Percentiles rank a stretch among this genome's conserved stretches.
These are phyloP conservation scores for Heterotis niloticus DNA, from an alignment of 2,113 vertebrate genomes.

Conservation along the genomic window DNA sequence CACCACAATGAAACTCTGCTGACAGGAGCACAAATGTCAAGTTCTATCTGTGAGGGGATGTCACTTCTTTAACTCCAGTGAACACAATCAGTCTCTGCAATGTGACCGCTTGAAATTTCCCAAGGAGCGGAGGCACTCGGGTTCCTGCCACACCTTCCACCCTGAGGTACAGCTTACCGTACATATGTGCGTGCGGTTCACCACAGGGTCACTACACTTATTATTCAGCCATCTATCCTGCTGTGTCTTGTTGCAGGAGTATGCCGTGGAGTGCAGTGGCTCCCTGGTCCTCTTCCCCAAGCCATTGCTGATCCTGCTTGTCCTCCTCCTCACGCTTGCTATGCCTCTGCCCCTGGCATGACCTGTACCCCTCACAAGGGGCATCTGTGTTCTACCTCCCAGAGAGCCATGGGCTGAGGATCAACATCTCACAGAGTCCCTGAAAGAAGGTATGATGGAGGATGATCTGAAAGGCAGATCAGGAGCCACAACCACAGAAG, in stretches of 20 bases:
- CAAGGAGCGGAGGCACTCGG: constrained; percentile 93
- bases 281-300: constrained; percentile 45
- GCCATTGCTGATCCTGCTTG: constrained; percentile 45
- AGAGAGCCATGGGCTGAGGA: no score
- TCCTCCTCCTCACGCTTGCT: constrained; percentile 44
- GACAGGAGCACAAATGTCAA: no score
- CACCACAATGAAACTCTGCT: no score
- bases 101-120: constrained; percentile 94
- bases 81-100: constrained; percentile 97
- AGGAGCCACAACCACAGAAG: no score
- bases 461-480: no score
- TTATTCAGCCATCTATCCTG: no score
- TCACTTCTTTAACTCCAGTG: constrained; percentile 76
- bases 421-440: no score
- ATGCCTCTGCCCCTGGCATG: constrained; percentile 45
- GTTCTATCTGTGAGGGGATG: no score
- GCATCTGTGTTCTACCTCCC: no score
- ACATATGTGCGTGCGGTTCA: neutral
- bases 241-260: constrained; percentile 53
- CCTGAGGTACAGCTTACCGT: constrained; percentile 48
- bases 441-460: no score
- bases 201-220: no score
- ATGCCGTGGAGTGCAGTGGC: constrained; percentile 70
- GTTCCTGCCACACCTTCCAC: constrained; percentile 94
- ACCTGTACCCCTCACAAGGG: no score